Base-by-base conservation (phyloP, 2,888 invertebrate genomes). In the Neoaliturus tenellus region DNA sequence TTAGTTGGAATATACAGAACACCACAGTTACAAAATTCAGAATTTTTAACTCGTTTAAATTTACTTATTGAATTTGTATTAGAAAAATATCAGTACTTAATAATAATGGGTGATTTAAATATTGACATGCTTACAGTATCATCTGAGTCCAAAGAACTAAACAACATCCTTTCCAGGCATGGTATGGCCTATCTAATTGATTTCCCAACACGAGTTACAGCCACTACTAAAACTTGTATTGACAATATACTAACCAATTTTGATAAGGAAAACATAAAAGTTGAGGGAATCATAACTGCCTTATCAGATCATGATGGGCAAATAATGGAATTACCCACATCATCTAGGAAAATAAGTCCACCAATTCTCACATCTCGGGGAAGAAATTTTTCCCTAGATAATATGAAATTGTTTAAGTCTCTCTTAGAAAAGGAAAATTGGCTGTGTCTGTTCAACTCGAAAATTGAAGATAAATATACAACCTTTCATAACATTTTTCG, bases 231-330 rank as follows among this genome's bases (percentile, higher is more conserved):
- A 75, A 75, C 48, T 17, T 71, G 41, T 6, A 71, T 71, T 6
- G 71, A 71, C 41, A 71, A 71, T 20, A 20, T n/a, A n/a, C 23
- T 71, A 39, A 71, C 39, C n/a, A 71, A 71, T n/a, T 35, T 71
- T 39, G 20, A 39, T 71, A 71, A 71, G 23, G 20, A 39, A 20
- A 31, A 1, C 4, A 35, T 71, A 35, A 71, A 71, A 23, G 39
- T 71, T 71, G 71, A 71, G 39, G 39, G 39, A n/a, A 23, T 71
- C 4, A 71, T 39, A 39, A 39, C 71, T 71, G n/a, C n/a, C n/a
- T n/a, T n/a, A 71, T 71, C 71, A 39, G 71, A 71, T 35, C 71
- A 71, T 20, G 71, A 71, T 71, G 71, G 71, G 71, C 71, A 71
- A 41, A 28, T 71, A 8, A 71, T 71, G n/a, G 41, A 71, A 41